Evolutionary conservation across 92 coral and sea anemone genomes (phyloP), one percentile per base, ranked within the genome.

Genomic region (Zoanthus gigantus): DNA sequence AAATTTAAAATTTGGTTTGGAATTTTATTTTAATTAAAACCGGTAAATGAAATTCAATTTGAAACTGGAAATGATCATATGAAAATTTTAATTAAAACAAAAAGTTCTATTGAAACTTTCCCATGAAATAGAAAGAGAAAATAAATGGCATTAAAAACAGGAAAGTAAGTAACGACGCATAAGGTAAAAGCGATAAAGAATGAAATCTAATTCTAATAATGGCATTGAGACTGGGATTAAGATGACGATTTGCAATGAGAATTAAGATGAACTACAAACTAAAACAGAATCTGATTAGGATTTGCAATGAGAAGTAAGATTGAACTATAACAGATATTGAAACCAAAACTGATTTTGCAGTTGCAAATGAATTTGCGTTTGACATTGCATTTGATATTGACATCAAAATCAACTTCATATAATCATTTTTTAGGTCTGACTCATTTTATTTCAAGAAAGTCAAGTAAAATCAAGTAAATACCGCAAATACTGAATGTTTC

Each of bases 261-360:
- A 23, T 67, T 11, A 37, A 67, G 72, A 67, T 67, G n/a, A 67
- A 63, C 23, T 23, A 23, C 23, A 23, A 23, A 23, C 23, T 23
- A 23, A 23, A 23, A 23, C 23, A 23, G 23, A 23, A 23, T 23
- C 23, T 23, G 50, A 34, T 45, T 31, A 44, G 17, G 50, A 28
- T 9, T 18, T 45, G 78, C 42, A 47, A 74, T 74, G 46, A 16
- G 29, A 74, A 14, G 10, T 42, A 74, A 42, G 44, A 42, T 28
- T 34, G 17, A 45, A 74, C 46, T 14, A 45, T 34, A 74, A 74
- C 54, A 34, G 12, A 74, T 45, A 45, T 56, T 12, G 53, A 9
- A 74, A 74, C 78, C 45, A 47, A 67, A 74, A 74, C 56, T 74
- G 78, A 74, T 74, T 14, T 74, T 74, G 12, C 58, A 74, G 78